A percentile compares a stretch with the other conserved stretches of the same genome.
These are phyloP conservation scores for Omphaloscelis lunosa DNA, from an alignment of 2,888 invertebrate genomes.

Conservation along the genomic window DNA sequence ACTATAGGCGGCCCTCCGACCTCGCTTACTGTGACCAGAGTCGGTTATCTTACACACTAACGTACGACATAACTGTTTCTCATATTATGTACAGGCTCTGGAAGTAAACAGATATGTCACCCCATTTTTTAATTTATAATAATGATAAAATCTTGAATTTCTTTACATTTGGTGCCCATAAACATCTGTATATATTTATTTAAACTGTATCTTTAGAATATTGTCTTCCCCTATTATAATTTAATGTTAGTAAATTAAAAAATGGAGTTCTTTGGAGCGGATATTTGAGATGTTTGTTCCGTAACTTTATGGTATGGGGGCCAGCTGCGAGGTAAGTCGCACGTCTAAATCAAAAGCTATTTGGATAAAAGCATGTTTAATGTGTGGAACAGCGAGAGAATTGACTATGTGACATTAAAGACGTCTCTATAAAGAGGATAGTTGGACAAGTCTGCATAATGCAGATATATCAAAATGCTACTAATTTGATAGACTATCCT, in stretches of 20 bases:
- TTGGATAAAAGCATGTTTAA: conserved; percentile 56
- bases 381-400: conserved; percentile 46
- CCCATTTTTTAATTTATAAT: conserved; percentile 64
- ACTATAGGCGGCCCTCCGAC: conserved; percentile 89
- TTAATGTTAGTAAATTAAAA: conserved; percentile 59
- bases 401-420: conserved; percentile 32
- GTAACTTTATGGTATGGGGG: conserved; percentile 46
- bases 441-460: conserved; percentile 8
- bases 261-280: conserved; percentile 68
- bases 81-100: conserved; percentile 61
- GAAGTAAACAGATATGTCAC: conserved; percentile 56
- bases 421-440: conserved; percentile 25
- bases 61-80: conserved; percentile 63
- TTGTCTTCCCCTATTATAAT: conserved; percentile 52
- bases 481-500: conserved; percentile 9
- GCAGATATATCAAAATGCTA: conserved; percentile 19
- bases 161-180: conserved; percentile 48
- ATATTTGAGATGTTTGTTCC: conserved; percentile 60
- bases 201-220: conserved; percentile 46
- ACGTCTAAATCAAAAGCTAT: conserved; percentile 55
- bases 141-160: conserved; percentile 45
- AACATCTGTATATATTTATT: conserved; percentile 44
- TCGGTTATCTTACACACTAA: conserved; percentile 80
- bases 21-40: conserved; percentile 84
- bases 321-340: conserved; percentile 55